Evolutionary conservation across 2,113 vertebrate genomes (phyloP).

Genomic region (Chionodraco myersi): DNA sequence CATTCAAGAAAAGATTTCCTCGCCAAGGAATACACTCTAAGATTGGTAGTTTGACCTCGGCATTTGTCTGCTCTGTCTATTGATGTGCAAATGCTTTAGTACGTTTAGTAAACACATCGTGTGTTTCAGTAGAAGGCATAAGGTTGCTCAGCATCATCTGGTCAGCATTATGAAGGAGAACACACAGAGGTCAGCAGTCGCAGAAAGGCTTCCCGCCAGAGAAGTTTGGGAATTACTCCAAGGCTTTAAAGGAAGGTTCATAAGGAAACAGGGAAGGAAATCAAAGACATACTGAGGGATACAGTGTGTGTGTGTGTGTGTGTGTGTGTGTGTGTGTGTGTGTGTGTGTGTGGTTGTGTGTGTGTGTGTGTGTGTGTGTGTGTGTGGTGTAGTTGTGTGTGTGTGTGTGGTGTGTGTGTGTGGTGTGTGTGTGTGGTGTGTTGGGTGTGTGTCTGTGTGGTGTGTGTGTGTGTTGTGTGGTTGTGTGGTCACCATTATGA

Average conservation of each 20-base stretch:
- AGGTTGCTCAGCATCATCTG: slow-evolving; percentile 43
- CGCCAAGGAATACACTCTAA: slow-evolving; percentile 17
- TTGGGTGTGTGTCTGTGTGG: neutral
- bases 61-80: slow-evolving; percentile 39
- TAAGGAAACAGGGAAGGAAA: neutral
- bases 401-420: neutral
- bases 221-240: slow-evolving; percentile 14
- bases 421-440: neutral
- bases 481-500: slow-evolving; percentile 13
- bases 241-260: slow-evolving; percentile 17
- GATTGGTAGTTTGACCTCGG: slow-evolving; percentile 46
- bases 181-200: slow-evolving; percentile 27
- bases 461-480: neutral
- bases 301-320: neutral
- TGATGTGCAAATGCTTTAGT: slow-evolving; percentile 8
- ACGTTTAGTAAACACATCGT: neutral
- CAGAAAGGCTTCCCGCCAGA: neutral
- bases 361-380: neutral
- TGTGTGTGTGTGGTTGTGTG: neutral
- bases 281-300: slow-evolving; percentile 2
- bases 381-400: neutral
- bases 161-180: slow-evolving; percentile 2
- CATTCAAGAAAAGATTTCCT: slow-evolving; percentile 13
- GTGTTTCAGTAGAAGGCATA: slow-evolving; percentile 12
- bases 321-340: neutral